Conservation (phyloP, 2,797 vertebrate species). For the Antennarius maculatus region DNA sequence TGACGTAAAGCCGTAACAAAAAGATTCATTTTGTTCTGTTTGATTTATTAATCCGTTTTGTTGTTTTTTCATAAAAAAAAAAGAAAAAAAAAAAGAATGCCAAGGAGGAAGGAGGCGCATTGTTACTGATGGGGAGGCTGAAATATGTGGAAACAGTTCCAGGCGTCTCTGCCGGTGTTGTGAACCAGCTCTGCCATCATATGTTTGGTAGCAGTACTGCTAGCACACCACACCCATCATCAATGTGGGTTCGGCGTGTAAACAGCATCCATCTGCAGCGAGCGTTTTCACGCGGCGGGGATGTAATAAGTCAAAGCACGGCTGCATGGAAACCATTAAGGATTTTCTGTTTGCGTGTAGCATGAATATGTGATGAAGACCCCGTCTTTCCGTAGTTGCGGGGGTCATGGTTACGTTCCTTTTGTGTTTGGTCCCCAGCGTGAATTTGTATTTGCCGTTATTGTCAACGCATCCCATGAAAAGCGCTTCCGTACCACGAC, state of each 20-base stretch:
- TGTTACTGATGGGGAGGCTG: not conserved
- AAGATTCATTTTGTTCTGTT: not conserved
- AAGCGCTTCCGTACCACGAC: not conserved
- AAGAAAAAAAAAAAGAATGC: too few relatives aligned
- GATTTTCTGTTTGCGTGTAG: too few relatives aligned
- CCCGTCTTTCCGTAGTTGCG: not conserved
- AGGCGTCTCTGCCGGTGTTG: not conserved
- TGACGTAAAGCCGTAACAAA: not conserved
- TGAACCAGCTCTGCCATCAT: conserved; percentile 57
- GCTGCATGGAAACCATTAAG: not conserved
- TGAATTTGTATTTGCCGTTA: not conserved
- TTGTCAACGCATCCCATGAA: not conserved
- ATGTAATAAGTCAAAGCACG: not conserved
- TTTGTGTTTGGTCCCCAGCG: not conserved
- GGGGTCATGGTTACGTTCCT: not conserved
- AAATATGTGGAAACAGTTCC: conserved; percentile 6
- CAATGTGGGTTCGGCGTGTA: not conserved
- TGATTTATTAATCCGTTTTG: too few relatives aligned
- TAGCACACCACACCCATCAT: conserved; percentile 21
- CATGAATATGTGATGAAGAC: not conserved
- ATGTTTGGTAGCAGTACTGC: conserved; percentile 58
- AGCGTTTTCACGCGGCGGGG: not conserved
- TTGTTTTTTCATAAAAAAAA: too few relatives aligned
- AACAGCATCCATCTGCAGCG: not conserved
- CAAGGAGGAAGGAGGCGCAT: not conserved